These are phyloP conservation scores for Scarus forsteni DNA, from an alignment of 2,797 vertebrate species.

Conservation along the genomic window DNA sequence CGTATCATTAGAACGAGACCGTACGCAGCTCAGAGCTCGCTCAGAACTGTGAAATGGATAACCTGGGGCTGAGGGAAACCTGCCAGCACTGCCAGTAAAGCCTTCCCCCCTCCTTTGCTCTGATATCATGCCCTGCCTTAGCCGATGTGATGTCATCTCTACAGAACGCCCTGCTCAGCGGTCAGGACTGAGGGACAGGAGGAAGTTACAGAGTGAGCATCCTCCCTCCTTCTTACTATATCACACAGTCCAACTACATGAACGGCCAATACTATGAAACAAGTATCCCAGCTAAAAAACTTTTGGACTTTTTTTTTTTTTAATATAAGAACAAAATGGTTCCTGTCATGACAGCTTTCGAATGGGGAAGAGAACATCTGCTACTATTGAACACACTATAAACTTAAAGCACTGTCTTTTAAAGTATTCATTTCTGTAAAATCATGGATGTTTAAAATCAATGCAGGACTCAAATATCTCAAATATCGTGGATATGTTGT, in stretches of 20 bases:
- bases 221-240: background rate
- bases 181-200: background rate
- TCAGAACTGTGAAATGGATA: conserved; percentile 67
- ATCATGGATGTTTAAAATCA: no score
- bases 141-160: conserved; percentile 53
- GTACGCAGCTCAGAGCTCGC: conserved; percentile 36
- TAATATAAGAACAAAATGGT: no score
- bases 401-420: no score
- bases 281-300: no score
- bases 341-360: no score
- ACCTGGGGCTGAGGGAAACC: conserved; percentile 46
- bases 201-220: background rate
- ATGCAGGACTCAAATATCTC: no score
- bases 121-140: conserved; percentile 27
- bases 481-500: no score
- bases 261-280: background rate
- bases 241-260: background rate
- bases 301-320: no score
- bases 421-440: no score
- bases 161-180: background rate
- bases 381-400: no score
- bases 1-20: conserved; percentile 23
- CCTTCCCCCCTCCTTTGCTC: conserved; percentile 12
- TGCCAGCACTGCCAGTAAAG: conserved; percentile 65
- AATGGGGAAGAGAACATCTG: no score